Conservation (phyloP, 2,113 vertebrate genomes). For the Peucedramus taeniatus region DNA sequence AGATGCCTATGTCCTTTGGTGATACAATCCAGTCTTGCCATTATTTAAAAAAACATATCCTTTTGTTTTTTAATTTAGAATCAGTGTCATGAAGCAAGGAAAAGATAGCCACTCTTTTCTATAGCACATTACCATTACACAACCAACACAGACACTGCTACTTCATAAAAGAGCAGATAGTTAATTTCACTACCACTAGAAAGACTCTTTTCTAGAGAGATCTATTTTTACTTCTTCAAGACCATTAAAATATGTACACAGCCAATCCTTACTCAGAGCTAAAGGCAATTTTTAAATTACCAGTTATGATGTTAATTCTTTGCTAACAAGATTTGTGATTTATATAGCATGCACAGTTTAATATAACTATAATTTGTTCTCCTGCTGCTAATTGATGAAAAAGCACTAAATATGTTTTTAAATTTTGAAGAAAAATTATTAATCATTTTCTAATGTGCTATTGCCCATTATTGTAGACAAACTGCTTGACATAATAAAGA, state of each 20-base stretch:
- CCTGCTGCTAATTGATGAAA: slow-evolving; percentile 63
- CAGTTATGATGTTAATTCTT: slow-evolving; percentile 55
- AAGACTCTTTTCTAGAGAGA: slow-evolving; percentile 47
- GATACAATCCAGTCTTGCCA: neutral
- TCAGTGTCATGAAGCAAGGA: neutral
- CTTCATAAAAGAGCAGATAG: slow-evolving; percentile 32
- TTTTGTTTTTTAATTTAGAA: neutral
- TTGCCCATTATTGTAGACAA: slow-evolving; percentile 49
- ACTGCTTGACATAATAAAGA: slow-evolving; percentile 7
- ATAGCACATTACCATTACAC: neutral
- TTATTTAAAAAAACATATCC: neutral
- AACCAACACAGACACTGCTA: neutral
- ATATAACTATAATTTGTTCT: slow-evolving; percentile 48
- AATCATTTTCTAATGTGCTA: neutral
- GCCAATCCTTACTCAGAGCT: slow-evolving; percentile 58
- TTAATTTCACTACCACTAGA: slow-evolving; percentile 28
- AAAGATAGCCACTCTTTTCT: neutral
- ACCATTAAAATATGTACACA: slow-evolving; percentile 49
- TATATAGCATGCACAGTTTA: slow-evolving; percentile 56
- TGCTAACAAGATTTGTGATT: slow-evolving; percentile 69
- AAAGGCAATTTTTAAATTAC: slow-evolving; percentile 69
- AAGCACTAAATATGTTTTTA: slow-evolving; percentile 38
- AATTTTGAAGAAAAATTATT: slow-evolving; percentile 60
- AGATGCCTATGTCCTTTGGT: neutral
- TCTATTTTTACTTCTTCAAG: slow-evolving; percentile 58